Base-by-base conservation (phyloP, 2,113 vertebrate genomes). In the Alectura lathami region DNA sequence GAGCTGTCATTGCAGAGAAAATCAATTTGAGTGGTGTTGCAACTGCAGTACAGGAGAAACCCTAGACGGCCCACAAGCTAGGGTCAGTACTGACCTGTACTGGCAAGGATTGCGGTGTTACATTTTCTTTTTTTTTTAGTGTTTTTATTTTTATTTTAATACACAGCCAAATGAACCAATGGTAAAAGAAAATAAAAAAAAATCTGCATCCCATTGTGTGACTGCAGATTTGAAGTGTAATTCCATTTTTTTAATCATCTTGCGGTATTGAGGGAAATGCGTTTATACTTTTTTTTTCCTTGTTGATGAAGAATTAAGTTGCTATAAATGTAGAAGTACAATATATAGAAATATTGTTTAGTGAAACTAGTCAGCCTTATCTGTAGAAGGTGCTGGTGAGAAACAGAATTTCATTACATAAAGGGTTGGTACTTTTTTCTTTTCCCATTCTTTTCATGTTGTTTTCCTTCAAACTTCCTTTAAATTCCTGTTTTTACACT, bases 1-100 rank as follows among this genome's bases (percentile, higher is more conserved):
- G 99, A 98, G 98, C 98, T 98, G 98, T 98, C 98, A 98, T 98
- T 97, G 97, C 98, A 98, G 98, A 98, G 98, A 98, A 99, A 99
- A 99, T 99, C 99, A 99, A 99, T 99, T 98, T 97, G 94, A 94
- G 97, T 96, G 95, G 97, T 98, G 98, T 97, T 97, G 94, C 96
- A 94, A 96, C 97, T 95, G 97, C 97, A 97, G 97, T 97, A 75
- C 68, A 94, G 93, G 96, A 98, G 98, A 98, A 98, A 99, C 97
- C 97, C 81, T 98, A 99, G 98, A 96, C 93, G 92, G 96, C 97
- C 95, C 60, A 45, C 97, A 97, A 93, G 93, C 88, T 77, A 91
- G 97, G 97, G 97, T 98, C 98, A 97, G 95, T 95, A 94, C 97
- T 97, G 98, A 97, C 98, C 98, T 95, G 94, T 97, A 97, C 94